Evolutionary conservation across 2,797 vertebrate species (phyloP).

Genomic region (Notamacropus eugenii): DNA sequence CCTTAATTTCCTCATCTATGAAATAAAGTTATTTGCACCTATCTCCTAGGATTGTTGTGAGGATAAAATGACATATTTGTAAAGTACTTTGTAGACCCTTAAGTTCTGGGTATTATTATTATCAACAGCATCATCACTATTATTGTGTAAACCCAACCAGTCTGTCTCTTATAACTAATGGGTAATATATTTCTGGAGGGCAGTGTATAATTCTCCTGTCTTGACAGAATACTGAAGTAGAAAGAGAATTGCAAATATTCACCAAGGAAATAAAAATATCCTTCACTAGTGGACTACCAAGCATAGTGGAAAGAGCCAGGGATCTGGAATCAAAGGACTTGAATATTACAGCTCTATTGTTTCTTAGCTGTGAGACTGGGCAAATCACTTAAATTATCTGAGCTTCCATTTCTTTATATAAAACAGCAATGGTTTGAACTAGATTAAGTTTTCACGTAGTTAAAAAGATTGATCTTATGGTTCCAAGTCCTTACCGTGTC

Average conservation of each 20-base stretch:
- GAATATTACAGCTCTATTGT: background rate
- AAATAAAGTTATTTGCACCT: background rate
- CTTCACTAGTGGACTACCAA: background rate
- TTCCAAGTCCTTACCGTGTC: background rate
- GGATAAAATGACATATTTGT: background rate
- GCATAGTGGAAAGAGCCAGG: background rate
- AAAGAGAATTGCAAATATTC: background rate
- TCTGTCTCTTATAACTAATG: background rate
- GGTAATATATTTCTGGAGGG: background rate
- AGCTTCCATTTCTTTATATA: background rate
- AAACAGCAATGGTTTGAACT: background rate
- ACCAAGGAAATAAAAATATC: background rate
- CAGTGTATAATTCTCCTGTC: background rate
- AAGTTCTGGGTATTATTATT: background rate
- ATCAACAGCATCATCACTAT: background rate
- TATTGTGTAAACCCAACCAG: background rate
- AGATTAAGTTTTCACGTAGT: background rate
- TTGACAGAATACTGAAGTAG: background rate
- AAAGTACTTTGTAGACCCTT: background rate
- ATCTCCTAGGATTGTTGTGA: background rate
- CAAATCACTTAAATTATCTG: background rate
- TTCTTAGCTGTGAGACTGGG: background rate
- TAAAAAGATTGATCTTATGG: background rate
- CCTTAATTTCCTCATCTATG: background rate
- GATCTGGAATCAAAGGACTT: background rate